Conservation (phyloP, 2,113 vertebrate genomes). For the Ivindomyrus marchei region DNA sequence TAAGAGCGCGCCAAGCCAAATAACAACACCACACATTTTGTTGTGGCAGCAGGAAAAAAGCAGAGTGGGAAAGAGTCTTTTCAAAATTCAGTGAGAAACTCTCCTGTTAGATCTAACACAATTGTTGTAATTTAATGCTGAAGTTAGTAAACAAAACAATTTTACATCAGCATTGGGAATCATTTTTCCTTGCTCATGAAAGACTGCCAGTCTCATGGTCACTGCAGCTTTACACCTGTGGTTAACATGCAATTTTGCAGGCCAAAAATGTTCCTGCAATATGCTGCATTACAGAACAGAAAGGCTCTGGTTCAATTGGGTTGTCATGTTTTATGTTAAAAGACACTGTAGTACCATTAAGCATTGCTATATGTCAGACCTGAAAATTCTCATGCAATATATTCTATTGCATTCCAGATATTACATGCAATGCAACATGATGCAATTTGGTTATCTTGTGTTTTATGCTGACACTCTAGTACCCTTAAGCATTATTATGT, state of each 20-base stretch:
- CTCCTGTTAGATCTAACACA: background rate
- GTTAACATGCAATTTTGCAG: background rate
- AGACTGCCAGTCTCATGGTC: background rate
- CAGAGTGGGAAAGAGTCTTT: background rate
- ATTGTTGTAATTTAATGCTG: background rate
- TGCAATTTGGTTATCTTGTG: background rate
- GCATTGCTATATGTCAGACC: background rate
- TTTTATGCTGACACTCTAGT: background rate
- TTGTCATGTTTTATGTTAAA: background rate
- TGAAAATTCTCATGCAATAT: background rate
- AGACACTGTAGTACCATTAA: background rate
- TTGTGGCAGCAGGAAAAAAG: background rate
- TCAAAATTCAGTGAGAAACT: background rate
- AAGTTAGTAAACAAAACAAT: background rate
- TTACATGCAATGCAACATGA: background rate
- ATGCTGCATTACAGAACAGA: background rate
- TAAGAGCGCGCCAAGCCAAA: conserved; percentile 24
- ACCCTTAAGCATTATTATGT: background rate
- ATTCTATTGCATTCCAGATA: background rate
- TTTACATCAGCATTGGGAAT: background rate
- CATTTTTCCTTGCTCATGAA: background rate
- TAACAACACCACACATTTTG: background rate
- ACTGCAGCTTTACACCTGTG: background rate
- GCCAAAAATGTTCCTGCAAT: background rate
- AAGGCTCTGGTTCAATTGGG: background rate